Percentiles rank a stretch among this genome's conserved stretches.
Conservation (phyloP, 2,888 invertebrate species). For the Theristus sp. region DNA sequence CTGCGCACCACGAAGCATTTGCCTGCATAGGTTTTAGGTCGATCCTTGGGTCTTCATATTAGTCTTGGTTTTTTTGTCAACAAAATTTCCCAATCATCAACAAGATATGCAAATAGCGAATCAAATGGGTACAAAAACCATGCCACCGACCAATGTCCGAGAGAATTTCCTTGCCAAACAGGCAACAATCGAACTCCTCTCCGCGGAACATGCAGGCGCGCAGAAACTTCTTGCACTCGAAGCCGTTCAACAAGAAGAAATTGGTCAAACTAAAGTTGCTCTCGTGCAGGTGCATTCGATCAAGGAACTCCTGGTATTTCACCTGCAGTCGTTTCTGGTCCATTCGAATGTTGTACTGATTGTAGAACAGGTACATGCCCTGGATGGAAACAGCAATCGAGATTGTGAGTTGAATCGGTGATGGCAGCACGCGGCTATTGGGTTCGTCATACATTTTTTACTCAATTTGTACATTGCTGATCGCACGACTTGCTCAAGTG, state of each 20-base stretch:
- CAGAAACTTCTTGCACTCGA: neutral
- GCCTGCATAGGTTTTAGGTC: neutral
- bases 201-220: slow-evolving; percentile 1
- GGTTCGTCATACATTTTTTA: too few relatives aligned
- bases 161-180: neutral
- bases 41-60: too few relatives aligned
- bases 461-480: too few relatives aligned
- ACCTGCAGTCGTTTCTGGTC: neutral
- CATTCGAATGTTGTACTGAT: neutral
- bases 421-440: too few relatives aligned
- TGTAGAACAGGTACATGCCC: slow-evolving; percentile 4
- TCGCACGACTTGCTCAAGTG: too few relatives aligned
- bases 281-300: neutral
- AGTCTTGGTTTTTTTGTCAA: too few relatives aligned
- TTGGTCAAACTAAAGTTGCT: neutral
- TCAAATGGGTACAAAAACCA: too few relatives aligned
- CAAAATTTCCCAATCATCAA: too few relatives aligned
- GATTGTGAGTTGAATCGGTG: neutral
- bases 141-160: neutral
- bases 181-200: neutral
- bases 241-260: slow-evolving; percentile 2
- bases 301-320: neutral
- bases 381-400: neutral
- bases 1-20: slow-evolving; percentile 2
- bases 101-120: too few relatives aligned